These are phyloP conservation scores for Pseudomugil tenellus DNA, from an alignment of 2,797 vertebrate genomes.

Conservation along the genomic window DNA sequence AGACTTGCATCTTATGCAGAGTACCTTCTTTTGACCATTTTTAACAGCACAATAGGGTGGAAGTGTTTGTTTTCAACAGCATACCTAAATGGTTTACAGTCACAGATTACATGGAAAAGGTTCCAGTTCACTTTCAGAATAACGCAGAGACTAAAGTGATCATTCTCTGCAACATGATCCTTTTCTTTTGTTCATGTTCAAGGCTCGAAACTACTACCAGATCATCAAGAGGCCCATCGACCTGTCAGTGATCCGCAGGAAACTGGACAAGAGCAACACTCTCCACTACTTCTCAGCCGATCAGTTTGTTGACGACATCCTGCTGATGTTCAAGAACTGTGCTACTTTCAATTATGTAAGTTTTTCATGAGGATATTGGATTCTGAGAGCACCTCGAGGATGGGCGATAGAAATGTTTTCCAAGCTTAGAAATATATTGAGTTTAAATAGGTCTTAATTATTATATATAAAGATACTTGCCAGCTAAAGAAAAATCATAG, in stretches of 20 bases:
- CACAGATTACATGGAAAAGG: not conserved
- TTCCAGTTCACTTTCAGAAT: slow-evolving; percentile 11
- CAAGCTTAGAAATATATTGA: too few relatives aligned
- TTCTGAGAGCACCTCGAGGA: not conserved
- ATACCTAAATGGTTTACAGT: slow-evolving; percentile 13
- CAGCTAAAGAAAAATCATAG: too few relatives aligned
- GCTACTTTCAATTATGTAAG: slow-evolving; percentile 97
- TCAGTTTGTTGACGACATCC: slow-evolving; percentile 91
- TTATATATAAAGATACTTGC: too few relatives aligned
- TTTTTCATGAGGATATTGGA: slow-evolving; percentile 33
- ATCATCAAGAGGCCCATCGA: slow-evolving; percentile 96
- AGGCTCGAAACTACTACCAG: slow-evolving; percentile 98
- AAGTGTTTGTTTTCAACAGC: not conserved
- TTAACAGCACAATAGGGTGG: not conserved
- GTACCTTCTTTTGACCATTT: too few relatives aligned
- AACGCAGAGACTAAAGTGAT: slow-evolving; percentile 3
- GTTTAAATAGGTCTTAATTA: too few relatives aligned
- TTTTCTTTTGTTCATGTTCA: slow-evolving; percentile 22
- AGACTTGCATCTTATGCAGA: not conserved
- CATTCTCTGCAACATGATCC: not conserved
- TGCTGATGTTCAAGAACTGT: slow-evolving; percentile 98
- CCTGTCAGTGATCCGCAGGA: slow-evolving; percentile 91
- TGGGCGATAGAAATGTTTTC: too few relatives aligned
- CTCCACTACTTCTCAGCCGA: slow-evolving; percentile 88
- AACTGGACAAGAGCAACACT: slow-evolving; percentile 87